Evolutionary conservation across 37 sponge, comb jelly and placozoan species (phyloP), one percentile per base, ranked within the genome.

Genomic region (Chondrosia reniformis): DNA sequence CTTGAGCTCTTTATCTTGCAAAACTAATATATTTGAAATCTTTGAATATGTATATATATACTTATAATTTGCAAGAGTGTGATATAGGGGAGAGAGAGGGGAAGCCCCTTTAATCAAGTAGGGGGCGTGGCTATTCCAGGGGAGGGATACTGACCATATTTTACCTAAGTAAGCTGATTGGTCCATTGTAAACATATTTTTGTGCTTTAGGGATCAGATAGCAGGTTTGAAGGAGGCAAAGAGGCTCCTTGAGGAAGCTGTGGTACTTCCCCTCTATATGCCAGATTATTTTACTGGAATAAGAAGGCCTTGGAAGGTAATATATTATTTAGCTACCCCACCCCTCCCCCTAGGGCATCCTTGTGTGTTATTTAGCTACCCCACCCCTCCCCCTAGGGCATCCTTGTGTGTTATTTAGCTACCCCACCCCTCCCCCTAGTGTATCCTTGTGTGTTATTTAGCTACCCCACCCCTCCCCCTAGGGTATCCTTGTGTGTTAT

Each of bases 241-340:
- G 83, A 49, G 88, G 34, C 80, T 98, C 32, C 86, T 98, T 24
- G 93, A 98, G 81, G 99, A 98, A 45, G 99, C 99, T 6, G 94
- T 98, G 25, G 96, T 98, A 19, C 81, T 98, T 25, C 99, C 99
- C 30, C 79, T 98, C 33, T 86, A 90, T 86, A 95, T 98, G 88
- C 99, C 99, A 17, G 99, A 90, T 63, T 98, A 88, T 81, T 98
- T 98, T 80, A 92, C 86, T 46, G 99, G 99, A 6, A 98, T 98
- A 66, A 84, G 97, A 24, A 59, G 97, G 67, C 97, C 97, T 4
- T 97, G 97, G 97, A 97, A 97, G 83, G 96, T 86, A 27, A n/a
- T n/a, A n/a, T n/a, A n/a, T n/a, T n/a, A n/a, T n/a, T n/a, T n/a
- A n/a, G n/a, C n/a, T n/a, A n/a, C n/a, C n/a, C n/a, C n/a, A n/a